Evolutionary conservation across 2,113 vertebrate species (phyloP), one percentile per base, ranked within the genome.

Genomic region (Ceyx cyanopectus): DNA sequence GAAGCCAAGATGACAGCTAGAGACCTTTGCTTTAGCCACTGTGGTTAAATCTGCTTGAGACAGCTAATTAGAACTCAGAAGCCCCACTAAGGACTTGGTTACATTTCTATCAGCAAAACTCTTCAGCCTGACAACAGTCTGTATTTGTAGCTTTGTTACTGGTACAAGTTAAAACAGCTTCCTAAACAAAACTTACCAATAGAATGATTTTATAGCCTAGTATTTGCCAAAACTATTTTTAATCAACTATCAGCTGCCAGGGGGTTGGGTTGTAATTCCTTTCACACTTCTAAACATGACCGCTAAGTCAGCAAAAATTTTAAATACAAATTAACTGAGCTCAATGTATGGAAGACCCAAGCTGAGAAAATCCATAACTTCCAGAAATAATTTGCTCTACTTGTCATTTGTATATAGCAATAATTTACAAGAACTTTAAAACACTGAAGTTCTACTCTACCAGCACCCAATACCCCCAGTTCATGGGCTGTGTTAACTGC

Each of bases 111-210:
- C 70, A 70, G 34, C 73, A 61, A 89, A 94, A 80, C 58, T 80
- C 82, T 91, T 80, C 48, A 91, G 76, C 37, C 56, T 83, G 76
- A 93, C 81, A 91, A 81, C 58, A 94, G 80, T 88, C 95, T 91
- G 81, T 57, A 70, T 60, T 67, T 91, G 73, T 46, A 63, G 32
- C 66, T 89, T 62, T 93, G 74, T 86, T 72, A 90, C 8, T 16
- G 10, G 48, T 81, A 0, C n/a, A 80, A 92, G 18, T 68, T 84
- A 81, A 87, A 91, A 68, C 19, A 92, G 45, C 56, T 73, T 87
- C 62, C 78, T 76, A 69, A 90, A 65, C 50, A 72, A 85, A 86
- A 67, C 12, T 41, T 86, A 51, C 22, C 27, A 90, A 45, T 10
- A 69, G 56, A 45, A 94, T 10, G 41, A 68, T 32, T 58, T 81